Conservation (phyloP, 2,797 vertebrate genomes). For the Lophotriccus pileatus region DNA sequence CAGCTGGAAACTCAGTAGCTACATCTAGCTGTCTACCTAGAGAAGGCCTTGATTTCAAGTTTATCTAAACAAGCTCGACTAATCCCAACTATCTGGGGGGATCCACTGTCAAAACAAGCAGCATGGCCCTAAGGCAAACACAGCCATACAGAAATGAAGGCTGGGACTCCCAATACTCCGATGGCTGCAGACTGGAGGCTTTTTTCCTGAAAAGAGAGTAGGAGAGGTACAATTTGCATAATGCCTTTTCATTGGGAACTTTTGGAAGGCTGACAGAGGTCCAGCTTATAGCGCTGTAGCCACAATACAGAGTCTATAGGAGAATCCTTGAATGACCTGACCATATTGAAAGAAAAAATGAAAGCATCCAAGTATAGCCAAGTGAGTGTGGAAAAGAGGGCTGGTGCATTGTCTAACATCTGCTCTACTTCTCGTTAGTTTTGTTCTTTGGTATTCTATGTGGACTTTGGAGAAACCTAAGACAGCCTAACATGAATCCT, state of each 20-base stretch:
- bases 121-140: constrained; percentile 98
- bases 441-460: constrained; percentile 84
- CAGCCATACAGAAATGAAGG: constrained; percentile 91
- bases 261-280: constrained; percentile 92
- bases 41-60: constrained; percentile 91
- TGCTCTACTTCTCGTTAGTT: constrained; percentile 87
- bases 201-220: constrained; percentile 78
- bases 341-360: constrained; percentile 86
- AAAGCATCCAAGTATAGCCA: constrained; percentile 83
- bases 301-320: constrained; percentile 87
- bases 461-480: constrained; percentile 85
- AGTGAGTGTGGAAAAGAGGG: constrained; percentile 85
- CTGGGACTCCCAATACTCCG: constrained; percentile 84
- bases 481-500: constrained; percentile 83
- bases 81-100: constrained; percentile 99
- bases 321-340: constrained; percentile 88
- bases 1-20: constrained; percentile 94
- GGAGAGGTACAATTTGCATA: constrained; percentile 93
- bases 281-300: constrained; percentile 86
- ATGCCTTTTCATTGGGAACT: constrained; percentile 97
- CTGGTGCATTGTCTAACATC: constrained; percentile 86
- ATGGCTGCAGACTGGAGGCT: constrained; percentile 81
- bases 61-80: constrained; percentile 99
- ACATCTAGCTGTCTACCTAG: constrained; percentile 91
- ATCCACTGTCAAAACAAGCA: constrained; percentile 99